A percentile compares a stretch with the other conserved stretches of the same genome.
Evolutionary conservation across 2,888 invertebrate genomes (phyloP).

Genomic region (Lithophane socia): DNA sequence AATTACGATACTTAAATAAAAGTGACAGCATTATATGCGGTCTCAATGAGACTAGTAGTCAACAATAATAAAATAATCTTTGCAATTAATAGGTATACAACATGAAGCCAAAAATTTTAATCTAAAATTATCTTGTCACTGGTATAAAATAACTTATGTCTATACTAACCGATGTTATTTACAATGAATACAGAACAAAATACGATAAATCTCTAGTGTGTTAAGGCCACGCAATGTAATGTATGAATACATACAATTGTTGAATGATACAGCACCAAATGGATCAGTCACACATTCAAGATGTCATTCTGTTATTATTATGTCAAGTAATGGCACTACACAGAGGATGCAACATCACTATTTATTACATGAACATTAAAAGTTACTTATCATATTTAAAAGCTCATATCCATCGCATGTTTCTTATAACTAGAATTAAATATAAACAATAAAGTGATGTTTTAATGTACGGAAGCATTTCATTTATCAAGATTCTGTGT

Average conservation of each 20-base stretch:
- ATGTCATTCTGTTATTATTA: conserved; percentile 55
- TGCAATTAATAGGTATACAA: conserved; percentile 77
- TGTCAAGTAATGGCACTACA: conserved; percentile 69
- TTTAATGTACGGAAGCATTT: conserved; percentile 69
- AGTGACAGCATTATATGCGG: conserved; percentile 86
- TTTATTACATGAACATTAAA: conserved; percentile 47
- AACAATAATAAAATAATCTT: conserved; percentile 80
- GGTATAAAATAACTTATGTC: conserved; percentile 74
- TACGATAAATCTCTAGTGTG: conserved; percentile 71
- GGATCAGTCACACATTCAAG: conserved; percentile 43
- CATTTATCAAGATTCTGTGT: conserved; percentile 63
- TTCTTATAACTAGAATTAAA: conserved; percentile 61
- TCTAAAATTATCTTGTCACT: conserved; percentile 70
- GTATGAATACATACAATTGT: conserved; percentile 67
- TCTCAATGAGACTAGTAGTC: conserved; percentile 85
- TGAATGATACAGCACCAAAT: conserved; percentile 76
- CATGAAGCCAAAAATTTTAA: conserved; percentile 60
- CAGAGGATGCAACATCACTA: conserved; percentile 63
- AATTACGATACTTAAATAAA: conserved; percentile 71
- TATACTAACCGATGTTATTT: conserved; percentile 79
- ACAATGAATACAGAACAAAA: conserved; percentile 79
- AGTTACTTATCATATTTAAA: conserved; percentile 65
- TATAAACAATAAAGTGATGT: conserved; percentile 71
- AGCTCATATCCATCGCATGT: conserved; percentile 69
- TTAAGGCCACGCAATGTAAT: conserved; percentile 81